These are phyloP conservation scores for Fulmarus glacialis DNA, from an alignment of 2,113 vertebrate species.

Conservation along the genomic window DNA sequence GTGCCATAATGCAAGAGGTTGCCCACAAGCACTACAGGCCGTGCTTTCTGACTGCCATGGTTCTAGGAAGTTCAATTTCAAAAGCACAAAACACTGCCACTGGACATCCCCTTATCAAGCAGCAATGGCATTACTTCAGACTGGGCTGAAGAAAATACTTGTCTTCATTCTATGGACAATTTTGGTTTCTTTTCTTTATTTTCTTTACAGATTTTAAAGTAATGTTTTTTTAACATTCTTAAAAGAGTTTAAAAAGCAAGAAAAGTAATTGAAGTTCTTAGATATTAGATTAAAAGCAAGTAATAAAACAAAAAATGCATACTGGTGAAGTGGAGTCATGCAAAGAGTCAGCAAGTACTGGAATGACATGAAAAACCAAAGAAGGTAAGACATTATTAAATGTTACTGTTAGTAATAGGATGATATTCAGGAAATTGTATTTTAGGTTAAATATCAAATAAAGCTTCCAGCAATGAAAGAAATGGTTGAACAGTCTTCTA, in stretches of 20 bases:
- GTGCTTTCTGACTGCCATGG: background rate
- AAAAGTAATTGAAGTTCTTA: background rate
- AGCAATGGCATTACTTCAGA: background rate
- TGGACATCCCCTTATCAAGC: background rate
- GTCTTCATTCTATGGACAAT: background rate
- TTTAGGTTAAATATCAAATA: background rate
- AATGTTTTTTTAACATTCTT: background rate
- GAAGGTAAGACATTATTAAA: background rate
- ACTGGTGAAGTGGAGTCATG: background rate
- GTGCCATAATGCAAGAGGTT: background rate
- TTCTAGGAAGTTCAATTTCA: background rate
- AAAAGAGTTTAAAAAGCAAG: background rate
- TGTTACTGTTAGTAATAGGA: background rate
- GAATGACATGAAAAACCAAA: background rate
- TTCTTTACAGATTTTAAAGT: background rate
- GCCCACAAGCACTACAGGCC: background rate
- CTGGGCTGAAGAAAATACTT: background rate
- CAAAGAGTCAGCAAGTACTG: background rate
- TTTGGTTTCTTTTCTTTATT: background rate
- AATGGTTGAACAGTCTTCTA: background rate
- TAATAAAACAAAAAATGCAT: background rate
- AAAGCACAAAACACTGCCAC: background rate
- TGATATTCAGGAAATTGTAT: background rate
- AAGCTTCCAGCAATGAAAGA: background rate
- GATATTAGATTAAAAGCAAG: background rate